Percentiles rank a stretch among this genome's conserved stretches.
These are phyloP conservation scores for Pristionchus exspectatus DNA, from an alignment of 2,888 invertebrate genomes.

Conservation along the genomic window DNA sequence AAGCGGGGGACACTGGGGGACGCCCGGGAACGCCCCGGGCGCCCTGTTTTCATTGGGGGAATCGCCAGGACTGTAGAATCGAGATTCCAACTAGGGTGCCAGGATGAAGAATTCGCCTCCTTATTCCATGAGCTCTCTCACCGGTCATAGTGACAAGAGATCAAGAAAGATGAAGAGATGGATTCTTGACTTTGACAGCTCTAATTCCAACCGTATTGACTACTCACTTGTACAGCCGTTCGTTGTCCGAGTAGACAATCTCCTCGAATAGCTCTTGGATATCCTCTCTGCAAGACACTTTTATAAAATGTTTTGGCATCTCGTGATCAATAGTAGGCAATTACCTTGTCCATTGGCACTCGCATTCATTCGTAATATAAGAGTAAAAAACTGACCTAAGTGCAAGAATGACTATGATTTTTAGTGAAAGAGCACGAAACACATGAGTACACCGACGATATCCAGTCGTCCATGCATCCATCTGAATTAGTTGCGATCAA, in stretches of 20 bases:
- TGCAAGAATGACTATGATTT: constrained; percentile 63
- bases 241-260: constrained; percentile 58
- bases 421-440: constrained; percentile 65
- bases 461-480: constrained; percentile 66
- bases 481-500: constrained; percentile 14
- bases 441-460: constrained; percentile 62
- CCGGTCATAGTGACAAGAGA: background rate
- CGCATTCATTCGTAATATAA: no score
- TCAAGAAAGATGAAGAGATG: no score
- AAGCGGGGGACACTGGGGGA: no score
- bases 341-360: background rate
- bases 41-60: no score
- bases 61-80: no score
- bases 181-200: no score
- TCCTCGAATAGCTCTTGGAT: constrained; percentile 64
- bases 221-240: constrained; percentile 51
- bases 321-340: background rate
- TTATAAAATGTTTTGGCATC: background rate
- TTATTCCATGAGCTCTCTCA: no score
- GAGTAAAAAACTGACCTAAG: constrained; percentile 55
- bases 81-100: no score
- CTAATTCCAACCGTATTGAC: background rate
- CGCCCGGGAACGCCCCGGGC: no score
- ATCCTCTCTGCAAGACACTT: constrained; percentile 62
- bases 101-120: no score